Conservation (phyloP, 2,888 invertebrate genomes). For the Cataglyphis albicans region DNA sequence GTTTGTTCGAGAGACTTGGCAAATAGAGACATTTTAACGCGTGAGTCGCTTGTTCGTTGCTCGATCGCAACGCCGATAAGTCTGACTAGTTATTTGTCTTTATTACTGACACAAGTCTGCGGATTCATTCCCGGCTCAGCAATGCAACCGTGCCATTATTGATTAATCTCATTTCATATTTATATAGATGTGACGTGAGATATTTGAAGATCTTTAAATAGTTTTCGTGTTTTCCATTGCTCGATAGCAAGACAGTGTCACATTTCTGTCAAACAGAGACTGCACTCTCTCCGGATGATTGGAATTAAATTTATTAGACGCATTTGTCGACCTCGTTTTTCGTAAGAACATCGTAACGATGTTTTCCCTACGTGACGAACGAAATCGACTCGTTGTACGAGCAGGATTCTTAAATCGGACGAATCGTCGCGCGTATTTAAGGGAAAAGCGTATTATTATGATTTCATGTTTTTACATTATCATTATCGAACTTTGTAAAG, state of each 20-base stretch:
- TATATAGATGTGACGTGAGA: slow-evolving; percentile 28
- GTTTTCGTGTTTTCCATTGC: neutral
- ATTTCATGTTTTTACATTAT: neutral
- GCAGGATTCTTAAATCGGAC: neutral
- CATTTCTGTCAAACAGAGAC: neutral
- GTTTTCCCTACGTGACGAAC: neutral
- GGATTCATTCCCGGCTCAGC: neutral
- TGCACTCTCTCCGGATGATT: neutral
- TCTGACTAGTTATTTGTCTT: slow-evolving; percentile 53
- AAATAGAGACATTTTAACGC: slow-evolving; percentile 3
- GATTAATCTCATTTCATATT: slow-evolving; percentile 30
- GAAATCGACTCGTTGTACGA: neutral
- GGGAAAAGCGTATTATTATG: neutral
- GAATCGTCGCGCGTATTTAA: neutral
- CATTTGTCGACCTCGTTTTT: slow-evolving; percentile 27
- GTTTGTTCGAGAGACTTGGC: neutral
- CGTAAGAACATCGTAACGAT: neutral
- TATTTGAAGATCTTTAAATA: neutral
- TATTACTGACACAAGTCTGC: slow-evolving; percentile 58
- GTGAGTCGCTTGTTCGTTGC: neutral
- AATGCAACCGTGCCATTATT: neutral
- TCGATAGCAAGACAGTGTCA: neutral
- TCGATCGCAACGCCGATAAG: slow-evolving; percentile 6
- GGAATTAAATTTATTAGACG: slow-evolving; percentile 31
- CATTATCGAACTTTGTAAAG: neutral